Base-by-base conservation (phyloP, 2,797 vertebrate genomes). In the Babyrousa celebensis region DNA sequence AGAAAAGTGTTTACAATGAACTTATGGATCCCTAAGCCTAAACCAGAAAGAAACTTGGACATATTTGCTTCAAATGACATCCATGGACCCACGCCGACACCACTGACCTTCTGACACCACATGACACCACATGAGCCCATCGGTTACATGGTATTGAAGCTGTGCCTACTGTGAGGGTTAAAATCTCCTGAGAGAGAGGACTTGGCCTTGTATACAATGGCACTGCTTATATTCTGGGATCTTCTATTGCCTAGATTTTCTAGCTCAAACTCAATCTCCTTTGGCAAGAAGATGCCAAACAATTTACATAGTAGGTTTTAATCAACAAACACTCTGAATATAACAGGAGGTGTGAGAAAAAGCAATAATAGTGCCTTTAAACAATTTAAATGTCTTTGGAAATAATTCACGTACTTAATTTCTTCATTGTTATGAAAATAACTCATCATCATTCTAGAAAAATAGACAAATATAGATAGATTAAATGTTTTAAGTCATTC, bases 301-400 rank as follows among this genome's bases (percentile, higher is more conserved):
- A 90, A 80, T 4, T 52, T 32, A 84, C 60, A 43, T 0, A 54
- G 25, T 17, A 72, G 52, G 3, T 82, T 90, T 82, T 78, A 70
- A 85, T 32, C 21, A 77, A 77, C 2, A 48, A 62, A 21, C 23
- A 92, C 10, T 75, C 58, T 72, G 3, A 2, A 63, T n/a, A 32
- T 52, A 84, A 54, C 18, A 87, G 3, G 65, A 90, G 5, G 10
- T 32, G 25, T 18, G 62, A 77, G 9, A 2, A 32, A 83, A 85
- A 94, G 25, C 85, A 63, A 25, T 43, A 82, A n/a, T 17, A 36
- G 2, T 70, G 20, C 96, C 71, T 75, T 89, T 82, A 94, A 79
- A 72, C 17, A 17, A 95, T 32, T 78, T 70, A 56, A 82, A 88
- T 70, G n/a, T 23, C 40, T 79, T 54, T 62, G 43, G 63, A 94